phyloP scores from a whole-genome alignment of 2,797 vertebrate genomes.

The Cyclopterus lumpus region DNA sequence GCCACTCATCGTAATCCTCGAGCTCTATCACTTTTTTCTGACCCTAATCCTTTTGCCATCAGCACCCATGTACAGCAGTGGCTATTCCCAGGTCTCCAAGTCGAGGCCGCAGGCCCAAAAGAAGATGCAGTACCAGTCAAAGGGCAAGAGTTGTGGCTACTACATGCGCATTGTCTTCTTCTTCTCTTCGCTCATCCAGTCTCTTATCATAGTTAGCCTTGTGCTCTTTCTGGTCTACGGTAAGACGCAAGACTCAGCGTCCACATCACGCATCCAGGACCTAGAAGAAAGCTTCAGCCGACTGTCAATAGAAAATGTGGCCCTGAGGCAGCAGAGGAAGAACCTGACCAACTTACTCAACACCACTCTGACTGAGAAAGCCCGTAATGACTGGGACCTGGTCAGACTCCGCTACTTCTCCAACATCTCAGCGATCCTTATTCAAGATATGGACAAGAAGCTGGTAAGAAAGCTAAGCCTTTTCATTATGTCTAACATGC shows the following conservation, averaged over 20 bases:
- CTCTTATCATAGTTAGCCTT: conserved; percentile 93
- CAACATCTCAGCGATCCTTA: conserved; percentile 48
- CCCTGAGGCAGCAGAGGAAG: conserved; percentile 64
- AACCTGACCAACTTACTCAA: conserved; percentile 87
- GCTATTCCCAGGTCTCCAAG: conserved; percentile 77
- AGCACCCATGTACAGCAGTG: conserved; percentile 77
- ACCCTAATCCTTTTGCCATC: not conserved
- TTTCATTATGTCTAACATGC: not conserved
- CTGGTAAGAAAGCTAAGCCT: conserved; percentile 58
- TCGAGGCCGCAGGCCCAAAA: conserved; percentile 66
- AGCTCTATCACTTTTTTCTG: not conserved
- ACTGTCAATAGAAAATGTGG: conserved; percentile 71
- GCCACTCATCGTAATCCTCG: not conserved
- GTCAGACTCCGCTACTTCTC: not conserved
- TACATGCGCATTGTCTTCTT: conserved; percentile 93
- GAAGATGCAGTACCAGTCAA: conserved; percentile 68
- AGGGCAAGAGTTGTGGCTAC: conserved; percentile 88
- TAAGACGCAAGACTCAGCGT: conserved; percentile 82
- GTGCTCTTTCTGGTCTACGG: conserved; percentile 97
- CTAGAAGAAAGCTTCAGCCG: conserved; percentile 80
- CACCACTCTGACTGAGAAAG: conserved; percentile 74
- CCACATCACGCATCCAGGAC: conserved; percentile 75
- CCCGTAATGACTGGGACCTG: conserved; percentile 63
- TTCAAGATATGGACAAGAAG: not conserved
- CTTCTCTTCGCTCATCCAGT: conserved; percentile 93